A percentile compares a stretch with the other conserved stretches of the same genome.
Conservation (phyloP, 2,797 vertebrate species). For the Selene dorsalis region DNA sequence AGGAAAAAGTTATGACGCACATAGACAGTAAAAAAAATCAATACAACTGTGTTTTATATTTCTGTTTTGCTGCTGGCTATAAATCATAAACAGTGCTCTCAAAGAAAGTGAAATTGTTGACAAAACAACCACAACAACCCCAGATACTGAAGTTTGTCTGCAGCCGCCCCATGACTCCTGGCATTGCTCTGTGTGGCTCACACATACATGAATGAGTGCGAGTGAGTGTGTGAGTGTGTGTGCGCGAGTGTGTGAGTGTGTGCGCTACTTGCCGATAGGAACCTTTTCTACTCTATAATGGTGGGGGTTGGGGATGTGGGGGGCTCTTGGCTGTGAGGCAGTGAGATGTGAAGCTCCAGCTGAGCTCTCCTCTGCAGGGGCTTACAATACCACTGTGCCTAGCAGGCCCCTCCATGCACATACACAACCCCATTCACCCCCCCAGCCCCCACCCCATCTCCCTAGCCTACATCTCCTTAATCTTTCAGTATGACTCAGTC, state of each 20-base stretch:
- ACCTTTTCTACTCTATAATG: conserved; percentile 75
- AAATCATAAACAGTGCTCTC: conserved; percentile 67
- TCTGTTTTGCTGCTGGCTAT: conserved; percentile 71
- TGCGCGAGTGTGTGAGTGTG: too few relatives aligned
- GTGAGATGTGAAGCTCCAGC: conserved; percentile 84
- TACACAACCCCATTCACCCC: conserved; percentile 45
- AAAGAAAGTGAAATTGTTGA: conserved; percentile 75
- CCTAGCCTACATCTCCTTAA: conserved; percentile 56
- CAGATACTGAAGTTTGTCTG: conserved; percentile 68
- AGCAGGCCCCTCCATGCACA: conserved; percentile 64
- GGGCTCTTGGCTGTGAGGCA: conserved; percentile 70
- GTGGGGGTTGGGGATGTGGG: conserved; percentile 20
- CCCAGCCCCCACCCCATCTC: neutral
- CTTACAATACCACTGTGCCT: conserved; percentile 81
- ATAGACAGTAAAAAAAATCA: conserved; percentile 66
- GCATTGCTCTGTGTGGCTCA: conserved; percentile 57
- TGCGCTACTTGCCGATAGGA: conserved; percentile 66
- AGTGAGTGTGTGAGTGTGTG: too few relatives aligned
- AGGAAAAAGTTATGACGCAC: conserved; percentile 71
- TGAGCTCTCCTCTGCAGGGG: conserved; percentile 88
- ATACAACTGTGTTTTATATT: conserved; percentile 69
- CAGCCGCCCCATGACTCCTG: conserved; percentile 72
- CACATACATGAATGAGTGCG: conserved; percentile 55
- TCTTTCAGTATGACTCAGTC: conserved; percentile 70
- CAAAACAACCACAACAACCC: conserved; percentile 67